Evolutionary conservation across 2,888 invertebrate species (phyloP).

Genomic region (Emmelina monodactyla): DNA sequence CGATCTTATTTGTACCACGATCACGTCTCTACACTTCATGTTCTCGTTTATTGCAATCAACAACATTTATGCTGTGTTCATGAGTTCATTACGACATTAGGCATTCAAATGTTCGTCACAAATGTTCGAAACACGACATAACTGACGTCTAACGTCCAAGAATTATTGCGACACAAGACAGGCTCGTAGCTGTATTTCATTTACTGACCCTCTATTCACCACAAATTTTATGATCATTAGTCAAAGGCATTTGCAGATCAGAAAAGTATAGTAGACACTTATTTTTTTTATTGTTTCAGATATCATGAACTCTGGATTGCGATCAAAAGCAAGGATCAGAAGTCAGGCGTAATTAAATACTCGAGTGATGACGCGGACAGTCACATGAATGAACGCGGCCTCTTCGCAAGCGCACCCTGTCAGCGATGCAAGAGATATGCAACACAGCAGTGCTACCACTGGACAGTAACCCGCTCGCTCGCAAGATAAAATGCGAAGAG

Average conservation of each 20-base stretch:
- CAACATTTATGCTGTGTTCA: constrained; percentile 49
- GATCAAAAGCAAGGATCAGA: constrained; percentile 1
- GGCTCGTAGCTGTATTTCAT: constrained; percentile 38
- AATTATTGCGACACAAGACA: constrained; percentile 58
- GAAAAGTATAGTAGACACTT: background rate
- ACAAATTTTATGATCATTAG: constrained; percentile 30
- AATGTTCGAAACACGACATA: too few relatives aligned
- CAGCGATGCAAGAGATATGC: constrained; percentile 67
- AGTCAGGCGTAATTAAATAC: background rate
- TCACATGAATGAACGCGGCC: constrained; percentile 38
- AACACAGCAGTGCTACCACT: constrained; percentile 62
- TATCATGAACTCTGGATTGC: constrained; percentile 28
- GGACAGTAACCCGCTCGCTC: constrained; percentile 59
- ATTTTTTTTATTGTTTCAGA: constrained; percentile 31
- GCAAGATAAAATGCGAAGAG: constrained; percentile 67
- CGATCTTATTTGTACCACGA: too few relatives aligned
- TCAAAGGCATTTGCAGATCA: constrained; percentile 11
- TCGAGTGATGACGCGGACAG: background rate
- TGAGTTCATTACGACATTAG: constrained; percentile 48
- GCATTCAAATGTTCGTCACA: constrained; percentile 50
- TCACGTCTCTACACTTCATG: constrained; percentile 43
- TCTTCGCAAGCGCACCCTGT: constrained; percentile 35
- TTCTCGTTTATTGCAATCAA: constrained; percentile 55
- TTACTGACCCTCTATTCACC: constrained; percentile 43
- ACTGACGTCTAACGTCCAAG: constrained; percentile 54